Conservation (phyloP, 2,888 invertebrate species). For the Scaptomyza caliginosa region DNA sequence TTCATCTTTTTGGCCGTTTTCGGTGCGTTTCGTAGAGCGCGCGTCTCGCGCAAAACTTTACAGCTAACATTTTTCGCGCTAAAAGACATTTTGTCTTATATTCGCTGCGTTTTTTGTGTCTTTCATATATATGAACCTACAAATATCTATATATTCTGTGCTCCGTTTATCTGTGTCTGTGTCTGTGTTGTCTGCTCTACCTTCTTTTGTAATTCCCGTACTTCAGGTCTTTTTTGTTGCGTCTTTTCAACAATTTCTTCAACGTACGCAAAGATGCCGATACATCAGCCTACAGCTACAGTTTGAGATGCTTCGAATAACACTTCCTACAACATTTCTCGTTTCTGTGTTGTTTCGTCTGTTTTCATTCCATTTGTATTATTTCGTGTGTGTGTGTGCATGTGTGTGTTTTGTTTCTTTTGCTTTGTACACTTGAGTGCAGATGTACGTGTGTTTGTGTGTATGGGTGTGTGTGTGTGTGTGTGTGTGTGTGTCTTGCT, state of each 20-base stretch:
- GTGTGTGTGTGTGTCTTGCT: conserved; percentile 3
- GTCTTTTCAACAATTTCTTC: conserved; percentile 5
- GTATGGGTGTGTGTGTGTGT: not conserved
- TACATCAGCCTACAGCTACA: conserved; percentile 48
- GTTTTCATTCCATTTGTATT: conserved; percentile 41
- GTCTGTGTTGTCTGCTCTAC: conserved; percentile 38
- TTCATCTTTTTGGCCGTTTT: conserved; percentile 84
- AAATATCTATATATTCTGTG: conserved; percentile 27
- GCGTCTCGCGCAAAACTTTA: conserved; percentile 55
- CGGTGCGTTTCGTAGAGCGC: conserved; percentile 82
- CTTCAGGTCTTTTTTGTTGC: conserved; percentile 23
- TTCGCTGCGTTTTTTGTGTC: conserved; percentile 28
- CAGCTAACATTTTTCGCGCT: conserved; percentile 65
- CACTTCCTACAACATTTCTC: conserved; percentile 54
- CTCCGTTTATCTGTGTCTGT: conserved; percentile 38
- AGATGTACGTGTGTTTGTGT: too few species aligned
- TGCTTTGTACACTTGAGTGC: conserved; percentile 19
- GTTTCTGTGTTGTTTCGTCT: conserved; percentile 8
- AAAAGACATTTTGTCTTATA: conserved; percentile 57
- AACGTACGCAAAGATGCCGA: conserved; percentile 50
- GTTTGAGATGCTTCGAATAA: conserved; percentile 14
- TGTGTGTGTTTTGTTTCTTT: conserved; percentile 56
- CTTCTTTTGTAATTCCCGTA: conserved; percentile 23
- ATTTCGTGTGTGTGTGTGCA: conserved; percentile 56
- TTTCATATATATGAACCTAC: conserved; percentile 6